Evolutionary conservation across 2,113 vertebrate genomes (phyloP), one percentile per base, ranked within the genome.

Genomic region (Saimiri boliviensis): DNA sequence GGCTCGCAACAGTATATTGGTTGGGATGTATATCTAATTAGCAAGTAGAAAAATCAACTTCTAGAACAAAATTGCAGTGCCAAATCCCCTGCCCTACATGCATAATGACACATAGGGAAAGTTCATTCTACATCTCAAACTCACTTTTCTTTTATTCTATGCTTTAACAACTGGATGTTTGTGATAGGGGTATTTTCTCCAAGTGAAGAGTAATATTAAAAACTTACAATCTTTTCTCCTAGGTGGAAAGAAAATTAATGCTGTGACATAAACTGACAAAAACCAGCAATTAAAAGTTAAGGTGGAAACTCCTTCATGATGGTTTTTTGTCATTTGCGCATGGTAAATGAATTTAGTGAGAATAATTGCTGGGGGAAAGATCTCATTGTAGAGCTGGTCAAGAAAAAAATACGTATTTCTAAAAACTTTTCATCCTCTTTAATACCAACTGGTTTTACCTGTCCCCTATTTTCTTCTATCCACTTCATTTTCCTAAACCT

Each of bases 231-330:
- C 21, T 30, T 83, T 52, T 58, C 77, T 92, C 54, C 56, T 2
- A 60, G 42, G 95, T n/a, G 73, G n/a, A 94, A 97, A 95, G 40
- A 89, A 96, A 98, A 96, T 84, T 88, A 96, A 98, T 86, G 4
- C 89, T 97, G 37, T 91, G 73, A 91, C 37, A 77, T 92, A 95
- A 92, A 95, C 91, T 97, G 58, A 86, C 49, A 97, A 52, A 98
- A 96, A 70, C 8, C 68, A 83, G 68, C 73, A 97, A 95, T 84
- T 93, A 58, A 92, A 97, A 94, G 6, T 2, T 96, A 92, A 96
- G 68, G 17, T 10, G 89, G 56, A 58, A 25, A 76, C n/a, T 92
- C 80, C 94, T 85, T 81, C 25, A 23, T 90, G 77, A 80, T 58
- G 20, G 5, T 13, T 37, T 96, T 97, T 23, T 58, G n/a, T 76